phyloP scores from a whole-genome alignment of 2,797 vertebrate species.

The Naso thynnoides region DNA sequence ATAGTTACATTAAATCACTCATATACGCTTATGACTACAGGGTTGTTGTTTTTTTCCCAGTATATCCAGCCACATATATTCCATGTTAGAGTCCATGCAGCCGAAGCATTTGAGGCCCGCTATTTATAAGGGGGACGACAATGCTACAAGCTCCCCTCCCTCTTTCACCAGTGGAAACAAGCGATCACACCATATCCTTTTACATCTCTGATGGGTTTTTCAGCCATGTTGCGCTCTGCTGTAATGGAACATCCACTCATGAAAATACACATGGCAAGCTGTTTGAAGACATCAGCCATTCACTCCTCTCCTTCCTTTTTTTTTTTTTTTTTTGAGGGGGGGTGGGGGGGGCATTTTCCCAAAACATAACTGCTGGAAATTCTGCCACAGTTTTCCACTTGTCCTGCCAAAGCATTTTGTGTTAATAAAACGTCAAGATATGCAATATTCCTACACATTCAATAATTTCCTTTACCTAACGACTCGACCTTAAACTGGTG shows the following conservation, averaged over 20 bases:
- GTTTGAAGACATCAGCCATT: conserved; percentile 69
- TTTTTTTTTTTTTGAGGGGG: conserved; percentile 37
- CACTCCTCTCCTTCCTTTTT: conserved; percentile 23
- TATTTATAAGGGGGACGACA: conserved; percentile 58
- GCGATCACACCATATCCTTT: conserved; percentile 76
- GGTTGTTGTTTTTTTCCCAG: too few species aligned
- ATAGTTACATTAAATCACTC: neutral
- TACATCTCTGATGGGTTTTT: conserved; percentile 78
- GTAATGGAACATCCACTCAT: conserved; percentile 76
- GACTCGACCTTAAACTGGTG: neutral
- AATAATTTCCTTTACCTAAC: neutral
- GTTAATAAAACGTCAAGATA: conserved; percentile 26
- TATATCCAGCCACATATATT: neutral
- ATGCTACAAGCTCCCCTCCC: conserved; percentile 66
- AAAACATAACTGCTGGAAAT: conserved; percentile 55
- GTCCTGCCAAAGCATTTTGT: conserved; percentile 35
- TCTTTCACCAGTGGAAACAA: conserved; percentile 80
- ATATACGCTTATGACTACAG: too few species aligned
- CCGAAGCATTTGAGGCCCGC: conserved; percentile 18
- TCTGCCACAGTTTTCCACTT: conserved; percentile 45
- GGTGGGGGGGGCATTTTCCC: conserved; percentile 34
- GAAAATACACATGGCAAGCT: conserved; percentile 72
- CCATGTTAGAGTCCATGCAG: conserved; percentile 1
- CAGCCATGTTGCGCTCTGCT: conserved; percentile 73
- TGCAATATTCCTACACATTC: conserved; percentile 6